A percentile compares a stretch with the other conserved stretches of the same genome.
These are phyloP conservation scores for Cryptotermes secundus DNA, from an alignment of 1,140 invertebrate species.

Conservation along the genomic window DNA sequence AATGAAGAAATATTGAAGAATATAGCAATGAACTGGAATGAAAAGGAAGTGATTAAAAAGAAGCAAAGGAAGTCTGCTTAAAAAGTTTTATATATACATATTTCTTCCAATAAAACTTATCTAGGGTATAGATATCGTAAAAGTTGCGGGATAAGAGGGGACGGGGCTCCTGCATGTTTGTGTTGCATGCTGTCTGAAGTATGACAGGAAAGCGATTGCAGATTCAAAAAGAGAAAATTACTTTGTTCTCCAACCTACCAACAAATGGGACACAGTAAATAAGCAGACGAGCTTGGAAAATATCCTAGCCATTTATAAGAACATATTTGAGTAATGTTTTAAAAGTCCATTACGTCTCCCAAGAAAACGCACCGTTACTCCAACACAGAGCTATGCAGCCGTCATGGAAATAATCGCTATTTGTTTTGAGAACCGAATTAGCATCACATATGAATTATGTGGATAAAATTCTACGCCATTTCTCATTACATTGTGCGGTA, in stretches of 20 bases:
- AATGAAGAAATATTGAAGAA: background rate
- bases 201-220: background rate
- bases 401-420: too few species aligned
- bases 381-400: too few species aligned
- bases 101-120: background rate
- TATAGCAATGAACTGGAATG: background rate
- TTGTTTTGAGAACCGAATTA: too few species aligned
- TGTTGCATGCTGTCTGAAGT: background rate
- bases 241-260: background rate
- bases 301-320: too few species aligned
- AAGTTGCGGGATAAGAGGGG: too few species aligned
- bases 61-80: background rate
- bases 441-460: too few species aligned
- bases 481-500: too few species aligned
- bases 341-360: too few species aligned
- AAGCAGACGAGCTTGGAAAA: background rate
- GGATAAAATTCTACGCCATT: too few species aligned
- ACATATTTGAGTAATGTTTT: too few species aligned
- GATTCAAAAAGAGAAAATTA: background rate
- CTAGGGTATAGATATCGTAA: background rate
- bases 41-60: background rate
- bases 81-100: background rate
- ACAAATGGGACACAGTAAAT: background rate
- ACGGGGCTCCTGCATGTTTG: background rate
- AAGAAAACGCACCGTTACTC: too few species aligned